These are phyloP conservation scores for Platycheirus albimanus DNA, from an alignment of 2,888 invertebrate species.

Conservation along the genomic window DNA sequence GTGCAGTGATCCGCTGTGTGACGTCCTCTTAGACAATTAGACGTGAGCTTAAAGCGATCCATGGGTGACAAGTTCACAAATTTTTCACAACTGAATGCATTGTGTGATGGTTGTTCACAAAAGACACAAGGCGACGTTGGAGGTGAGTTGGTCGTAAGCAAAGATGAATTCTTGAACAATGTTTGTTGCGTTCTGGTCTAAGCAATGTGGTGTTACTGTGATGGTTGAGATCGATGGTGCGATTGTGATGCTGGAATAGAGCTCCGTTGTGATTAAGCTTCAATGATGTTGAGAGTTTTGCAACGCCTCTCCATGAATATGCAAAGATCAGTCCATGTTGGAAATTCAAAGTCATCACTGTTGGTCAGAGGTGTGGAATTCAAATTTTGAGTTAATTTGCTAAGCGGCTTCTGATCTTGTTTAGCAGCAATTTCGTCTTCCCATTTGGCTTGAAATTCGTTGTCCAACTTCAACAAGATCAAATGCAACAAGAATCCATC, in stretches of 20 bases:
- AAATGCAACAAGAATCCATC: not conserved
- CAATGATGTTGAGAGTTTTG: not conserved
- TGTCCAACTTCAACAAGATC: no score
- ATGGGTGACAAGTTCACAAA: not conserved
- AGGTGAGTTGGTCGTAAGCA: no score
- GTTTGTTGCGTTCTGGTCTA: no score
- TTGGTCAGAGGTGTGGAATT: conserved; percentile 12
- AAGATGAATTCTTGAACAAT: no score
- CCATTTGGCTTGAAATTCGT: no score
- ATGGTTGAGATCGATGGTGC: not conserved
- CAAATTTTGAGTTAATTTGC: not conserved
- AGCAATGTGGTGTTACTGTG: not conserved
- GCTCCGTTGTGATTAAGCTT: not conserved
- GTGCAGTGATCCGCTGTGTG: no score
- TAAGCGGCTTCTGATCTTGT: not conserved
- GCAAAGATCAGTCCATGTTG: conserved; percentile 6
- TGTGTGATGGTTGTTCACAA: not conserved
- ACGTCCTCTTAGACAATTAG: no score
- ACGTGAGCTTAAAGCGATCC: not conserved
- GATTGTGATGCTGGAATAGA: conserved; percentile 5
- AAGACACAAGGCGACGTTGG: no score
- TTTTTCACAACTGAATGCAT: not conserved
- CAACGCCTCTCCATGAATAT: conserved; percentile 1
- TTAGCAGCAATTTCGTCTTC: not conserved
- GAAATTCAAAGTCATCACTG: conserved; percentile 12